Evolutionary conservation across 53 echinoderm and acorn worm genomes (phyloP).

Genomic region (Pentamera pediparva): DNA sequence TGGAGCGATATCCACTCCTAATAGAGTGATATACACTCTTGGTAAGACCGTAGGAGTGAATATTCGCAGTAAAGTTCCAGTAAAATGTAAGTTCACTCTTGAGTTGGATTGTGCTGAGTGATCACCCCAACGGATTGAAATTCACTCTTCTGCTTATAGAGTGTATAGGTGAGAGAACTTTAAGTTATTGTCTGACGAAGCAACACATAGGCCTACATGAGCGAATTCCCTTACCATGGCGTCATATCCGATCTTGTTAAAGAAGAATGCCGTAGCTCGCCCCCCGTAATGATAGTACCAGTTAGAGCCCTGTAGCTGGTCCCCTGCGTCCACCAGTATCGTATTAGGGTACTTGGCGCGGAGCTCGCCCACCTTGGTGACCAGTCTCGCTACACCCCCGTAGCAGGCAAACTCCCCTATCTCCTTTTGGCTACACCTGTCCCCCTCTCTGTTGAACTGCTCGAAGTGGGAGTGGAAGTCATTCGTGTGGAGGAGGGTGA

Average conservation of each 20-base stretch:
- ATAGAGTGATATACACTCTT: too few relatives aligned
- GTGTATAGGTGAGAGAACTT: too few relatives aligned
- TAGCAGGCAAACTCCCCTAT: conserved; percentile 33
- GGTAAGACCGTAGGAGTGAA: too few relatives aligned
- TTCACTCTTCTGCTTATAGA: too few relatives aligned
- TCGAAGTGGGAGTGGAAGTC: conserved; percentile 59
- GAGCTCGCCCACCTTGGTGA: conserved; percentile 45
- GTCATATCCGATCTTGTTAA: conserved; percentile 67
- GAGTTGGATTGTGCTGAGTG: too few relatives aligned
- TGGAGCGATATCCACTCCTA: too few relatives aligned
- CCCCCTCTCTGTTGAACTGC: conserved; percentile 18
- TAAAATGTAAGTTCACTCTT: too few relatives aligned
- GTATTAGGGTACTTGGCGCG: conserved; percentile 44
- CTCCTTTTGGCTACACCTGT: conserved; percentile 36
- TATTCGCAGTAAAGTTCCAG: too few relatives aligned
- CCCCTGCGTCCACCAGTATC: conserved; percentile 68
- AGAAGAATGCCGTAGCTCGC: conserved; percentile 61
- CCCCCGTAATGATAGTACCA: conserved; percentile 83
- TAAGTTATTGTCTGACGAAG: too few relatives aligned
- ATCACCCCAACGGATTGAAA: too few relatives aligned
- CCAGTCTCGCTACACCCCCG: conserved; percentile 71
- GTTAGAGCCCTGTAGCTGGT: conserved; percentile 63
- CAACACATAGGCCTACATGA: neutral
- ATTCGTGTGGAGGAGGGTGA: conserved; percentile 50
- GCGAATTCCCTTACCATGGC: conserved; percentile 49